Base-by-base conservation (phyloP, 2,113 vertebrate genomes). In the Pogonocichla stellata region DNA sequence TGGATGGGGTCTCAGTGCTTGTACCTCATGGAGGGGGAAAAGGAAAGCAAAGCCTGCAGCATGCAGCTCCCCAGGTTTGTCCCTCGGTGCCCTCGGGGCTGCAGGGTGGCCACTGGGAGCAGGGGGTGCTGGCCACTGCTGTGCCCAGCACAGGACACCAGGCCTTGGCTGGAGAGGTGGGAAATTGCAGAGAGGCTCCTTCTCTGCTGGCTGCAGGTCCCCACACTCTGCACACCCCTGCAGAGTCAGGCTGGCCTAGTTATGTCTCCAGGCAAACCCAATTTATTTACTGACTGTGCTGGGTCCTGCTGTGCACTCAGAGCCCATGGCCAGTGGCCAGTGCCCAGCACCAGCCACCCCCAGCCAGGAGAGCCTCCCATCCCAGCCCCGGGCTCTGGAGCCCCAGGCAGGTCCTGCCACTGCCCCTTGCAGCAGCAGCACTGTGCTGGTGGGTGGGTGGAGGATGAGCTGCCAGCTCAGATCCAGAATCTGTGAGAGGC, bases 401-500 rank as follows among this genome's bases (percentile, higher is more conserved):
- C 50, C 85, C 42, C 61, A 26, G 61, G 61, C 57, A 71, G 84
- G 56, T 42, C 82, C 83, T 60, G 70, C 45, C 45, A 3, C 4
- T 58, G 1, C 42, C 36, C 78, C 64, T 23, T 64, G 36, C 73
- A 88, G 80, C 86, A 47, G 73, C 62, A 80, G 15, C 87, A 24
- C 86, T 24, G 53, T 65, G 91, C 48, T 38, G 48, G 87, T 72
- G 88, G 92, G 95, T 71, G 90, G 91, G 74, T 56, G 33, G 85
- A 96, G 92, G 93, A 97, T 81, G 96, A 95, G 94, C 91, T 97
- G 93, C 73, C 97, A 93, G 96, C 91, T 96, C 91, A 90, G 80
- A 97, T 95, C 87, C 97, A 40, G 94, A 95, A 97, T 93, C 97
- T 91, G 79, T 51, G 93, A 96, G 87, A 92, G 80, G 33, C 81